Evolutionary conservation across 1,140 invertebrate genomes (phyloP), one percentile per base, ranked within the genome.

Genomic region (Aricia agestis): DNA sequence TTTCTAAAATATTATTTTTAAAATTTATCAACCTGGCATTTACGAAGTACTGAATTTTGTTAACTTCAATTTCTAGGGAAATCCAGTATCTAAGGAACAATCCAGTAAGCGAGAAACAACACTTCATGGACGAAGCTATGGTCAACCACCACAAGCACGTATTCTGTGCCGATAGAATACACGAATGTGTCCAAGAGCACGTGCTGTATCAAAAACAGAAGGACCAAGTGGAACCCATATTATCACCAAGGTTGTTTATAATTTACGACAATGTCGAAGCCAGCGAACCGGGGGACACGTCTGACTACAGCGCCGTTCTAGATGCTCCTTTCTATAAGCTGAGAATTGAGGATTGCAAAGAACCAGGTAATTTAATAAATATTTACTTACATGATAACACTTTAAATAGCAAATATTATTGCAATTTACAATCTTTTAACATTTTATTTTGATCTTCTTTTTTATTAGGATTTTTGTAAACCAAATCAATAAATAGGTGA

Each of bases 241-340:
- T 93, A n/a, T 90, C 94, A 0, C 92, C 94, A 10, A 91, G 95
- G 19, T 93, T 96, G 13, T 95, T 94, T 70, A 90, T 96, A 25
- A 92, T 95, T 2, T 95, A 96, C 77, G 95, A 97, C 72, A 96
- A 96, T 75, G 93, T 96, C n/a, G 95, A 96, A 75, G 93, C 96
- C 2, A 93, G 92, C 15, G 93, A 95, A 63, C 90, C 93, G 0
- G 92, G 94, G 66, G 93, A 95, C 74, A 88, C 89, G 6, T 90
- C 92, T 11, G 92, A 94, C 45, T 95, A 95, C 71, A 93, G 93
- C 68, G 92, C 87, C 4, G 90, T 94, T 52, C 92, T 93, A n/a
- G 93, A 94, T 79, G 93, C 93, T 4, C 90, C 93, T 0, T 93
- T 92, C 65, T 95, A 95, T 79, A 94, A 94, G 76, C 93, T 96